Percentiles rank a stretch among this genome's conserved stretches.
These are phyloP conservation scores for Charaxes varanes DNA, from an alignment of 1,140 invertebrate genomes.

Conservation along the genomic window DNA sequence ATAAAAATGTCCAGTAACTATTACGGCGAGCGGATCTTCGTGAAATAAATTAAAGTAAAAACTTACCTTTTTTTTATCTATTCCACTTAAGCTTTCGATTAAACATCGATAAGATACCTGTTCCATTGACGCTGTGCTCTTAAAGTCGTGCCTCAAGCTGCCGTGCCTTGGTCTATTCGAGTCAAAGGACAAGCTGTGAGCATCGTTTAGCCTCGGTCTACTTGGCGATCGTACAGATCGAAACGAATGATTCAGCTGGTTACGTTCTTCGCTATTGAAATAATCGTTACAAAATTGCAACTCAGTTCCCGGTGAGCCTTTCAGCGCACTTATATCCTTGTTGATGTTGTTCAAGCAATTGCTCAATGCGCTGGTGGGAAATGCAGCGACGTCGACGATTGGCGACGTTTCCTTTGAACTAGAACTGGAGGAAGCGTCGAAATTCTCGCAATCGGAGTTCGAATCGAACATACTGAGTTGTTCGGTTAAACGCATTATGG, in stretches of 20 bases:
- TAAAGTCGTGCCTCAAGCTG: slow-evolving; percentile 43
- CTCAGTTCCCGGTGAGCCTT: slow-evolving; percentile 23
- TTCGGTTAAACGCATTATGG: slow-evolving; percentile 85
- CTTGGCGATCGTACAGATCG: slow-evolving; percentile 39
- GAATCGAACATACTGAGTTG: slow-evolving; percentile 82
- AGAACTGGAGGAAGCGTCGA: slow-evolving; percentile 77
- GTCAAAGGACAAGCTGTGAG: slow-evolving; percentile 40
- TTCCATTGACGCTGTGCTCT: slow-evolving; percentile 45
- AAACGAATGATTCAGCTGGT: slow-evolving; percentile 48
- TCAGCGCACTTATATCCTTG: slow-evolving; percentile 21
- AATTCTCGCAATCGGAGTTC: slow-evolving; percentile 81
- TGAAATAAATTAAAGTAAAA: neutral
- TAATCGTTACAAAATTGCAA: slow-evolving; percentile 57
- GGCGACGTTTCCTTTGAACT: slow-evolving; percentile 56
- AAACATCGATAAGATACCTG: slow-evolving; percentile 52
- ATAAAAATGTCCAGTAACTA: no score
- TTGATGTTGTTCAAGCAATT: slow-evolving; percentile 24
- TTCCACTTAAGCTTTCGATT: slow-evolving; percentile 38
- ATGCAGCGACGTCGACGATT: slow-evolving; percentile 32
- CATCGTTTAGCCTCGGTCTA: slow-evolving; percentile 33
- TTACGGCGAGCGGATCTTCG: no score
- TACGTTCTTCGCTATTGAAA: slow-evolving; percentile 48
- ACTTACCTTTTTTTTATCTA: slow-evolving; percentile 46
- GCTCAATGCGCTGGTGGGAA: slow-evolving; percentile 44
- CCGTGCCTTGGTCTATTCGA: slow-evolving; percentile 39